Base-by-base conservation (phyloP, 2,888 invertebrate species). In the Lamproptera curius region DNA sequence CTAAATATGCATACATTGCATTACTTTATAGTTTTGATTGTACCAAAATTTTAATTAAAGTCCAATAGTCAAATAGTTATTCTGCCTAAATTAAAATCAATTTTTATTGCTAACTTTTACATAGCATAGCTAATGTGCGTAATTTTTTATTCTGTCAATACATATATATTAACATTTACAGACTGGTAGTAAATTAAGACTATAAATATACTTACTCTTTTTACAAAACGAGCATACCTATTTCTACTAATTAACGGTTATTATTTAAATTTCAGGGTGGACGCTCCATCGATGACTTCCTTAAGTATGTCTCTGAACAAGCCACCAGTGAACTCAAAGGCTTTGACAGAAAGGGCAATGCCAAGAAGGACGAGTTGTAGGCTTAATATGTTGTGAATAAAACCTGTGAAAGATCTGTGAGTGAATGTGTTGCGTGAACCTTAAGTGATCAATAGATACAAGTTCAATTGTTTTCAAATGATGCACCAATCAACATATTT, bases 271-370 rank as follows among this genome's bases (percentile, higher is more conserved):
- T 37, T 88, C 85, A 94, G 90, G 97, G 97, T 64, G 99, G 97
- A 1, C 94, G 99, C 51, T 95, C 96, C 61, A 83, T 96, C 4
- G 93, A 97, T 54, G 99, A 99, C 76, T 98, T 99, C 80, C 65
- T 99, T 58, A 96, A 96, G 72, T 99, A 96, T 86, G 94, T 99
- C 62, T 93, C 99, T 39, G 94, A 96, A 75, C 95, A 98, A 59
- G 91, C 99, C 10, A 95, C 96, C 42, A 89, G 92, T 56, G 97
- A 96, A 71, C 92, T 99, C 64, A 95, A 93, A 61, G 93, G 94
- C 54, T 98, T 90, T 78, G 95, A 95, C 85, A 92, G 97, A 57
- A 94, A 92, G 69, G 99, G 99, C 65, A 93, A 73, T 26, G 62
- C 69, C 59, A 87, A 82, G 74, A 86, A 83, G 70, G 81, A 86